Percentiles rank a stretch among this genome's conserved stretches.
Conservation (phyloP, 2,113 vertebrate genomes). For the Sphaerodactylus townsendi region DNA sequence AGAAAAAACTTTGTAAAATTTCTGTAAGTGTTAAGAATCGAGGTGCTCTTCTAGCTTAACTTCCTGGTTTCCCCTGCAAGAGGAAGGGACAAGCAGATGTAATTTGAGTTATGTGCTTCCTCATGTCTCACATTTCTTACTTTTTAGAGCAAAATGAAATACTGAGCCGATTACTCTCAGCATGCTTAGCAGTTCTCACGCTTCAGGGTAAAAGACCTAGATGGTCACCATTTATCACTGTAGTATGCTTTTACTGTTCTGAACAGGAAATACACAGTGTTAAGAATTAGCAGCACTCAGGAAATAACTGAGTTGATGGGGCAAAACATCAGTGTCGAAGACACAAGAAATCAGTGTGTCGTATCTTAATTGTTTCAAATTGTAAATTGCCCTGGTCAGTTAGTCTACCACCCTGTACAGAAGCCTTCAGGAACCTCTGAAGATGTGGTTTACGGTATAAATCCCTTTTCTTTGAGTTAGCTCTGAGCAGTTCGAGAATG, state of each 20-base stretch:
- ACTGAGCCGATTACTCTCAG: neutral
- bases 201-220: neutral
- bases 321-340: no score
- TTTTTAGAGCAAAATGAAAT: neutral
- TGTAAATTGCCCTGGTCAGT: neutral
- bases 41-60: neutral
- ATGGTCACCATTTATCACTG: neutral
- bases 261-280: neutral
- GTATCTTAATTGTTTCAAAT: neutral
- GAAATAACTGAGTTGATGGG: neutral
- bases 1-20: accelerated
- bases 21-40: neutral
- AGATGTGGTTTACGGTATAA: neutral
- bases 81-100: neutral
- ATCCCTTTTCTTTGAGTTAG: neutral
- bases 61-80: neutral
- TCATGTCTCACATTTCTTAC: no score
- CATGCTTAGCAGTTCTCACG: no score
- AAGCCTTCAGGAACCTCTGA: neutral
- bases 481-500: neutral
- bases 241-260: neutral
- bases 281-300: no score
- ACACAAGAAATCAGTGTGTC: neutral
- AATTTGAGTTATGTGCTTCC: neutral
- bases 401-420: neutral